phyloP scores from a whole-genome alignment of 2,888 invertebrate species.

The Andrena chrysosceles region DNA sequence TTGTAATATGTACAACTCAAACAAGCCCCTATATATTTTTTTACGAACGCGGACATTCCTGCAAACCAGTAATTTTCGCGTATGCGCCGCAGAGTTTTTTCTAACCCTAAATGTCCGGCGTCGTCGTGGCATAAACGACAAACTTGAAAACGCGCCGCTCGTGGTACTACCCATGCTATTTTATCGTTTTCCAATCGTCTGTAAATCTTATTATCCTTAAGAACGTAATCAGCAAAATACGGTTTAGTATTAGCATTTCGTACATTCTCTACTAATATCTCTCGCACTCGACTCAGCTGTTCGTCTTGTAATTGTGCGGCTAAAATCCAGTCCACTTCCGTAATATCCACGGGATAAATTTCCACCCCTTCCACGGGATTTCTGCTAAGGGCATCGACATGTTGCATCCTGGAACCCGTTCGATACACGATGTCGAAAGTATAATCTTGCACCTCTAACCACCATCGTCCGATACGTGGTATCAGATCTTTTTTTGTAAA shows the following conservation, averaged over 20 bases:
- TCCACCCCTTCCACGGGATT: constrained; percentile 8
- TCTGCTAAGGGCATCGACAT: neutral
- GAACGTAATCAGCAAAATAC: neutral
- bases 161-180: no score
- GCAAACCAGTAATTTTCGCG: no score
- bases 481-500: constrained; percentile 2
- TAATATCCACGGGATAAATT: constrained; percentile 33
- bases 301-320: constrained; percentile 45
- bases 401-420: neutral
- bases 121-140: no score
- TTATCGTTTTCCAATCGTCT: neutral
- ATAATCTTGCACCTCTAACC: neutral
- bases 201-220: neutral
- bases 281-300: constrained; percentile 26
- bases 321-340: constrained; percentile 58
- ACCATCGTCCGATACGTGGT: constrained; percentile 27
- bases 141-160: no score
- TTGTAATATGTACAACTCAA: no score
- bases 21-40: no score
- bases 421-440: constrained; percentile 22
- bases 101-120: no score
- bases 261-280: neutral
- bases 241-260: neutral
- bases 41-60: no score
- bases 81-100: no score